These are phyloP conservation scores for Gadus chalcogrammus DNA, from an alignment of 2,113 vertebrate species.

Conservation along the genomic window DNA sequence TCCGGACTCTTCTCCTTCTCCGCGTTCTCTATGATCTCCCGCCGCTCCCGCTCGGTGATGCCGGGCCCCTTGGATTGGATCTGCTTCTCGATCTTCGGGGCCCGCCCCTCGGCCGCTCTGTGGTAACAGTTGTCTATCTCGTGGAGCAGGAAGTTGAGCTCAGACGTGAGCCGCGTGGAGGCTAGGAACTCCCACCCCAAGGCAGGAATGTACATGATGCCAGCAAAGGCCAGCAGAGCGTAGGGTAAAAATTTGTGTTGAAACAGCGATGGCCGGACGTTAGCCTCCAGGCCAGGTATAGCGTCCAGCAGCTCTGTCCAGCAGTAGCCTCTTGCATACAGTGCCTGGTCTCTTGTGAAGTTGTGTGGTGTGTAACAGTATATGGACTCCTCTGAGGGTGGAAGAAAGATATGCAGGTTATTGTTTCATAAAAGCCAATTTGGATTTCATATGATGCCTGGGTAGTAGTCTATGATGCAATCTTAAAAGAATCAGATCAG, in stretches of 20 bases:
- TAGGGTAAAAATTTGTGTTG: slow-evolving; percentile 99
- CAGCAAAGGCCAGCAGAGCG: slow-evolving; percentile 93
- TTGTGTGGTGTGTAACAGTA: slow-evolving; percentile 99
- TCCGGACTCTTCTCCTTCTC: slow-evolving; percentile 99
- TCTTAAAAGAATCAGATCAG: background rate
- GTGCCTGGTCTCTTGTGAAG: slow-evolving; percentile 98
- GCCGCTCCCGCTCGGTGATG: slow-evolving; percentile 89
- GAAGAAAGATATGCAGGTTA: slow-evolving; percentile 19
- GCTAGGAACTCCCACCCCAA: slow-evolving; percentile 97
- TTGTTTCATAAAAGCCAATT: slow-evolving; percentile 4
- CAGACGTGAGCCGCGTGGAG: slow-evolving; percentile 96
- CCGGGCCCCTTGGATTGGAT: slow-evolving; percentile 97
- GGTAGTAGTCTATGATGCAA: background rate
- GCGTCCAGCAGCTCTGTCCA: slow-evolving; percentile 99
- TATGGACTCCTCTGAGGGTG: slow-evolving; percentile 91
- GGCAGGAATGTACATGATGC: slow-evolving; percentile 97
- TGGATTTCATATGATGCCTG: background rate
- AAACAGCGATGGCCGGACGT: slow-evolving; percentile 90
- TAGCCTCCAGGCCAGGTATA: slow-evolving; percentile 83
- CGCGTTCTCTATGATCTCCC: slow-evolving; percentile 98
- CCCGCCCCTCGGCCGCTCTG: slow-evolving; percentile 93
- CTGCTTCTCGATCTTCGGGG: slow-evolving; percentile 99
- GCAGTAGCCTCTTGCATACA: slow-evolving; percentile 98
- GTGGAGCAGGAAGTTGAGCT: slow-evolving; percentile 98
- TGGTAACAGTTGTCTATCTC: slow-evolving; percentile 99